Evolutionary conservation across 2,797 vertebrate species (phyloP).

Genomic region (Myotis vivesi): DNA sequence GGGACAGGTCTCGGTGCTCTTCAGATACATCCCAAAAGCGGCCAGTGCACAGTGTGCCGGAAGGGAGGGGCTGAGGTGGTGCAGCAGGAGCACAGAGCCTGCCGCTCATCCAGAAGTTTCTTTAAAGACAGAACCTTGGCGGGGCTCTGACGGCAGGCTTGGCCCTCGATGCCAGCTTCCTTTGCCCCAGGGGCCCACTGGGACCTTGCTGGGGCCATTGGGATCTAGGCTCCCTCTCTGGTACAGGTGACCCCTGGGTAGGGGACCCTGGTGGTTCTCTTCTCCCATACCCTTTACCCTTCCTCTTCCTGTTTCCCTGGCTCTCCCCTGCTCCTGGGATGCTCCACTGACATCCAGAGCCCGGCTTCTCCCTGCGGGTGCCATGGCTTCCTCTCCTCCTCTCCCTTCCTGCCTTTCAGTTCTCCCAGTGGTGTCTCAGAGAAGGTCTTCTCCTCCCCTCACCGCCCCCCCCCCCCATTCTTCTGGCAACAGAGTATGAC

Average conservation of each 20-base stretch:
- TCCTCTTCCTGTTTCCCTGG: neutral
- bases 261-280: neutral
- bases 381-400: neutral
- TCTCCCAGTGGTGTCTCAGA: neutral
- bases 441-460: neutral
- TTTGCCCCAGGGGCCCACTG: neutral
- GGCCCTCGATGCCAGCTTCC: neutral
- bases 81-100: neutral
- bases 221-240: neutral
- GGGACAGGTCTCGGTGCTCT: neutral
- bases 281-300: neutral
- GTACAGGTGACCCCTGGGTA: neutral
- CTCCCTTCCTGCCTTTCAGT: neutral
- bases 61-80: neutral
- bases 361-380: neutral
- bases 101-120: neutral
- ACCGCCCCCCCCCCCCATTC: neutral
- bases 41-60: neutral
- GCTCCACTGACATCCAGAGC: neutral
- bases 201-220: neutral
- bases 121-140: neutral
- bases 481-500: neutral
- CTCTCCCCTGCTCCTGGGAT: neutral
- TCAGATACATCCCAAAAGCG: neutral
- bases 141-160: neutral